phyloP scores from a whole-genome alignment of 2,888 invertebrate genomes.

The Cephus rjabovi region DNA sequence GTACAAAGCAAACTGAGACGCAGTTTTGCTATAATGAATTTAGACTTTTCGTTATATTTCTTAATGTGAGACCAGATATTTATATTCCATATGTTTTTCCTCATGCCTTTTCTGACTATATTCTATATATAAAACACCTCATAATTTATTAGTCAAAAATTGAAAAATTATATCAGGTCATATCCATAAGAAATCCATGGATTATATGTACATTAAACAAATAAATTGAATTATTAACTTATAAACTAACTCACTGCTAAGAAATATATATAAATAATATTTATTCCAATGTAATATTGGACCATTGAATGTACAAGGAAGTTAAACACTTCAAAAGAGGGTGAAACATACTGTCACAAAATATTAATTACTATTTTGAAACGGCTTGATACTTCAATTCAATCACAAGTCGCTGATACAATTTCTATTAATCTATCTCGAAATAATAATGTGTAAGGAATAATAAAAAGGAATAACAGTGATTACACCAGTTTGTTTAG shows the following conservation, averaged over 20 bases:
- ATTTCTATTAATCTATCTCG: neutral
- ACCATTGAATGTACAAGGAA: neutral
- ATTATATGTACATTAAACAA: neutral
- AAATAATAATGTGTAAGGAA: neutral
- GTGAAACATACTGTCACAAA: neutral
- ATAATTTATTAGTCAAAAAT: neutral
- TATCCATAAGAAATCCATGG: neutral
- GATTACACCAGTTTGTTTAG: neutral
- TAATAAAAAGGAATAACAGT: neutral
- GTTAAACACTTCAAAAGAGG: neutral
- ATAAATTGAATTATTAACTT: neutral
- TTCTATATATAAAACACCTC: neutral
- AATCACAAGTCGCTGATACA: neutral
- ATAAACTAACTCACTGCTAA: neutral
- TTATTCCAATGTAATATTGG: neutral
- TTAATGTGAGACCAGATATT: neutral
- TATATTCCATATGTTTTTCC: no score
- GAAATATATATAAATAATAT: neutral
- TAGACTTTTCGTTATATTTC: neutral
- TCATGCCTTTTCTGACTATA: neutral
- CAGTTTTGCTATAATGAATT: neutral
- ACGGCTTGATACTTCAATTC: neutral
- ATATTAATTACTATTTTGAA: neutral
- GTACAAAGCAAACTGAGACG: neutral
- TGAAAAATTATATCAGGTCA: neutral